Evolutionary conservation across 2,113 vertebrate genomes (phyloP).

Genomic region (Elaphurus davidianus): DNA sequence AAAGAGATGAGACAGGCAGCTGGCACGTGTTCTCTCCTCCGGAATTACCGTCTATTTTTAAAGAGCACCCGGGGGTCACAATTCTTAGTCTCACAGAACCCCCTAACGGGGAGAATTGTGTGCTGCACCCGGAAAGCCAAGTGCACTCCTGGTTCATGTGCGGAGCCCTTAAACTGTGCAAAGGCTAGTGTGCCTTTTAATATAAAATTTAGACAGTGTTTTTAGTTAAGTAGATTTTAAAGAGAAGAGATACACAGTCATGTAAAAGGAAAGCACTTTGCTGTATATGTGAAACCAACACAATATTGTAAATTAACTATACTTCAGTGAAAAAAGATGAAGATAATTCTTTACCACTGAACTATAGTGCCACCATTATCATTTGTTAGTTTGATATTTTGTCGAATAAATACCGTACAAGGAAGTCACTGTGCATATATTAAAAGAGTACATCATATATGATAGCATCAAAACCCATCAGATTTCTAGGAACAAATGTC

Average conservation of each 20-base stretch:
- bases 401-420: neutral
- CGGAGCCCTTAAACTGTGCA: neutral
- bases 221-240: neutral
- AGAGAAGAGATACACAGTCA: neutral
- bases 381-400: neutral
- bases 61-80: neutral
- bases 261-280: neutral
- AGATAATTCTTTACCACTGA: neutral
- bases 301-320: neutral
- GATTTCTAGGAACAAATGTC: neutral
- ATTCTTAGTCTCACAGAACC: neutral
- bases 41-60: neutral
- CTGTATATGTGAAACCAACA: neutral
- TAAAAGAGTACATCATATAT: neutral
- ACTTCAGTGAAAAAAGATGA: neutral
- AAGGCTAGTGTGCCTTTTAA: neutral
- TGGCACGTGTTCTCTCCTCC: neutral
- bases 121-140: neutral
- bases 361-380: neutral
- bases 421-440: neutral
- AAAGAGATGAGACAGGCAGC: neutral
- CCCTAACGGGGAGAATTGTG: neutral
- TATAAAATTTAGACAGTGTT: neutral
- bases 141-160: neutral
- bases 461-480: neutral